A percentile compares a stretch with the other conserved stretches of the same genome.
phyloP scores from a whole-genome alignment of 1,140 invertebrate genomes.

The Gonioctena quinquepunctata region DNA sequence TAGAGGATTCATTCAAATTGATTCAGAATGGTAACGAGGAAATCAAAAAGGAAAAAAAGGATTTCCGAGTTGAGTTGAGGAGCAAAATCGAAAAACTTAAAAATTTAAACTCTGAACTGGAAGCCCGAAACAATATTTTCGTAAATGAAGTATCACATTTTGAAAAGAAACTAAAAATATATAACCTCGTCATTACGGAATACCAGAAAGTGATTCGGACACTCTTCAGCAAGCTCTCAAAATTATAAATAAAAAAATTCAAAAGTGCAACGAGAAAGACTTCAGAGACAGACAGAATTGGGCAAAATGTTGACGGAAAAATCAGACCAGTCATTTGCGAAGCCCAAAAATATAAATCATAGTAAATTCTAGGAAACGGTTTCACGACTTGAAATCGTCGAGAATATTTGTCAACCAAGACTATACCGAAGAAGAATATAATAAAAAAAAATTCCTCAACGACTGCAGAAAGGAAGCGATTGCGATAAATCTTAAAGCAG shows the following conservation, averaged over 20 bases:
- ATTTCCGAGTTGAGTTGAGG: background rate
- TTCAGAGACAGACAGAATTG: background rate
- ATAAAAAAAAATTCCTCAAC: background rate
- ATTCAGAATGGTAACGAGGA: background rate
- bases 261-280: background rate
- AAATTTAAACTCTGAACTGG: no score
- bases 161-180: background rate
- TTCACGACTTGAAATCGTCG: background rate
- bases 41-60: background rate
- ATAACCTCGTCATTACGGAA: no score
- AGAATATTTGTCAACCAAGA: background rate
- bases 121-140: background rate
- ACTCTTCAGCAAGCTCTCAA: background rate
- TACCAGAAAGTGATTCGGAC: no score
- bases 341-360: background rate
- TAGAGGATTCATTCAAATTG: no score
- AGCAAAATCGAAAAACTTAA: background rate
- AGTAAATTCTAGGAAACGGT: background rate
- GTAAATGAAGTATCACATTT: background rate
- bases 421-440: background rate
- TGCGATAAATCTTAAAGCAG: background rate
- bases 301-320: background rate
- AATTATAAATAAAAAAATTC: background rate
- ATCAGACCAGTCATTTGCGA: background rate
- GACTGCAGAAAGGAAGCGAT: background rate